phyloP scores from a whole-genome alignment of 23 tunicate species.

The Trididemnum miniatum region DNA sequence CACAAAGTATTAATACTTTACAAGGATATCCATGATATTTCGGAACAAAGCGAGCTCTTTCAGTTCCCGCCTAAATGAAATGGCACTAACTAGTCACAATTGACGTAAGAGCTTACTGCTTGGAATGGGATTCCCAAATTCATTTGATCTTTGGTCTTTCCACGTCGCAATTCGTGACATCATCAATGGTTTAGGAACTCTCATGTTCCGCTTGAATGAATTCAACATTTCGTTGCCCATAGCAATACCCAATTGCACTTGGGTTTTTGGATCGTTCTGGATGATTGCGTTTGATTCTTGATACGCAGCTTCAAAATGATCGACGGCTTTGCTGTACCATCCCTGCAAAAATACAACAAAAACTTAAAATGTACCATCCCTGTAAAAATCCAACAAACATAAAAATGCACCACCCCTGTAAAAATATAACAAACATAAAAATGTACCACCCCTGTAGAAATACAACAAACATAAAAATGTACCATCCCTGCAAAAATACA shows the following conservation, averaged over 20 bases:
- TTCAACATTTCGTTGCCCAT: slow-evolving; percentile 67
- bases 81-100: neutral
- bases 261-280: slow-evolving; percentile 32
- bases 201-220: slow-evolving; percentile 69
- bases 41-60: neutral
- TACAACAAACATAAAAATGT: too few relatives aligned
- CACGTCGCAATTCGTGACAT: slow-evolving; percentile 68
- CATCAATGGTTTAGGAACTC: slow-evolving; percentile 47
- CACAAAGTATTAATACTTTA: too few relatives aligned
- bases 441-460: too few relatives aligned
- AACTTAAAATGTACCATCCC: too few relatives aligned
- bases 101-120: neutral
- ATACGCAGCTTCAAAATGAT: slow-evolving; percentile 64
- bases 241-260: slow-evolving; percentile 69
- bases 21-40: neutral
- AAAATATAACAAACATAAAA: too few relatives aligned
- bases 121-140: slow-evolving; percentile 12
- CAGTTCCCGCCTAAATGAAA: neutral
- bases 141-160: slow-evolving; percentile 63
- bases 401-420: too few relatives aligned
- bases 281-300: slow-evolving; percentile 35
- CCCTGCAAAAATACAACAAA: too few relatives aligned
- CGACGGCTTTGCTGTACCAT: slow-evolving; percentile 54
- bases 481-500: too few relatives aligned
- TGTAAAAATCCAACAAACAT: too few relatives aligned